Evolutionary conservation across 2,888 invertebrate species (phyloP).

Genomic region (Caenorhabditis angaria): DNA sequence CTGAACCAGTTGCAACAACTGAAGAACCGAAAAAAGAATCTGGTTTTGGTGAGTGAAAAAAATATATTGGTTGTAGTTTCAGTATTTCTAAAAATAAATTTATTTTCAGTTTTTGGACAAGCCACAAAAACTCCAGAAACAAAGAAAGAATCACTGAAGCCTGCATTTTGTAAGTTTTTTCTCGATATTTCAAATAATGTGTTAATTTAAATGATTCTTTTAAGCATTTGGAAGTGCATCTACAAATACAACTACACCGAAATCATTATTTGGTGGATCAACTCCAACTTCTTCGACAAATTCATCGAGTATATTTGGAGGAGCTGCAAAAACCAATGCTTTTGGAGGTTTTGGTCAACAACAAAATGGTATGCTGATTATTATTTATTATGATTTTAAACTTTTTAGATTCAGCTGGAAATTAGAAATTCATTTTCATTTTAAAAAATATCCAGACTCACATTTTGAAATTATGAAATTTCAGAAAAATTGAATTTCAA

Average conservation of each 20-base stretch:
- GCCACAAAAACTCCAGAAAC: neutral
- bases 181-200: too few species aligned
- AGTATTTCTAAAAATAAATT: neutral
- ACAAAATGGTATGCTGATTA: neutral
- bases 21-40: neutral
- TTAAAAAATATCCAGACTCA: too few species aligned
- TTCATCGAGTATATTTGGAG: slow-evolving; percentile 28
- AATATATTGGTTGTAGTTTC: neutral
- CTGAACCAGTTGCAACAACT: neutral
- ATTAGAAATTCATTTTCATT: too few species aligned
- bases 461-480: too few species aligned
- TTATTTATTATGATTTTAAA: too few species aligned
- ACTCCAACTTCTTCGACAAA: neutral
- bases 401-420: too few species aligned
- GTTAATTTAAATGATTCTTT: neutral
- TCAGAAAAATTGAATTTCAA: neutral
- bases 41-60: neutral
- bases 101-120: neutral
- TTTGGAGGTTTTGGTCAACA: slow-evolving; percentile 31
- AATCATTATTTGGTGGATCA: slow-evolving; percentile 31
- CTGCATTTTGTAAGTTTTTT: neutral
- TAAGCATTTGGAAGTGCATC: neutral
- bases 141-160: neutral
- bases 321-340: slow-evolving; percentile 13
- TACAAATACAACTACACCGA: neutral